phyloP scores from a whole-genome alignment of 2,797 vertebrate genomes.

The Sarcophilus harrisii region DNA sequence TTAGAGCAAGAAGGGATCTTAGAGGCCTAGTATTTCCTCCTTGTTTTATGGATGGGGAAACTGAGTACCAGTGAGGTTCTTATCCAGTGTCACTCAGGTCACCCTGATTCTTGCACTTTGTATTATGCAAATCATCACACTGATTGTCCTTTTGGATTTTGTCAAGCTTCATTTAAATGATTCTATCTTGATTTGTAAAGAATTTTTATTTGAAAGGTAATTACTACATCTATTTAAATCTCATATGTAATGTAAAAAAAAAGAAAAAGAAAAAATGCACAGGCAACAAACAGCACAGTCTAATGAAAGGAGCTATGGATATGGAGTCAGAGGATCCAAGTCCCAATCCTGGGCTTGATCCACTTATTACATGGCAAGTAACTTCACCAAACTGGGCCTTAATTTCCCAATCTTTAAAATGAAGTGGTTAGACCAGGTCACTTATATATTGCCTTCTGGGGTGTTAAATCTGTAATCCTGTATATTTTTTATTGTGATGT shows the following conservation, averaged over 20 bases:
- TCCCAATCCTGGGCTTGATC: neutral
- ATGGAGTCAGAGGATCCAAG: neutral
- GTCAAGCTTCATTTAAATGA: slow-evolving; percentile 27
- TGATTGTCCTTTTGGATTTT: slow-evolving; percentile 47
- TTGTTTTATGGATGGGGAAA: neutral
- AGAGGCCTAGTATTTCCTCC: neutral
- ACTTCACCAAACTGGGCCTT: neutral
- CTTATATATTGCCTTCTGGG: neutral
- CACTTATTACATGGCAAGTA: neutral
- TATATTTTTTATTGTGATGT: neutral
- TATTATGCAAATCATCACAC: neutral
- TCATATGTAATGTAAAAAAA: neutral
- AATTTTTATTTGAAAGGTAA: neutral
- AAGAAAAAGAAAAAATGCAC: neutral
- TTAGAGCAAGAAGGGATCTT: neutral
- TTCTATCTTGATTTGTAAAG: slow-evolving; percentile 20
- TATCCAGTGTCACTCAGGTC: neutral
- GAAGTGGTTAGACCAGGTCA: neutral
- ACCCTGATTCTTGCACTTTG: neutral
- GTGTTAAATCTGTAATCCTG: neutral
- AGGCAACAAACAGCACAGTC: neutral
- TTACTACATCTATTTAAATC: neutral
- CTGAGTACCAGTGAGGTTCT: neutral
- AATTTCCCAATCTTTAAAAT: neutral
- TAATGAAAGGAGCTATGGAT: neutral